phyloP scores from a whole-genome alignment of 2,113 vertebrate species.

The Solea solea region DNA sequence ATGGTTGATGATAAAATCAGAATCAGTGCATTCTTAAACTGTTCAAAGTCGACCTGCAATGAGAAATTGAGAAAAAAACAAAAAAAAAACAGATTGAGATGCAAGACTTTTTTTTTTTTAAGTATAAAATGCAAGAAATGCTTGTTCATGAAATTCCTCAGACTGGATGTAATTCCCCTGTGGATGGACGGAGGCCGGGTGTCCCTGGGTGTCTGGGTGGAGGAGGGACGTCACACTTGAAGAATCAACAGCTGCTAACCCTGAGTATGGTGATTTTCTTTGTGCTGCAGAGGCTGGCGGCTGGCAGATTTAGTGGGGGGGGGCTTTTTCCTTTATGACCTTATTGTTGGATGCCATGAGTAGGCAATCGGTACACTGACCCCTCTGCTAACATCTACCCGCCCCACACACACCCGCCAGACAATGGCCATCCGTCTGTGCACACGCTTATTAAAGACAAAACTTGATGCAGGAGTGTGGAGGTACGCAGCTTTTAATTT shows the following conservation, averaged over 20 bases:
- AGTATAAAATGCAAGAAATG: slow-evolving; percentile 11
- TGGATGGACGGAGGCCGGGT: slow-evolving; percentile 30
- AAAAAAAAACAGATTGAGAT: neutral
- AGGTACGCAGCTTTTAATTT: neutral
- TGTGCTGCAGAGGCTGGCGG: slow-evolving; percentile 56
- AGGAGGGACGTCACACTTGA: slow-evolving; percentile 53
- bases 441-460: slow-evolving; percentile 42
- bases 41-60: slow-evolving; percentile 91
- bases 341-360: slow-evolving; percentile 49
- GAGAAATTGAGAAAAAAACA: neutral
- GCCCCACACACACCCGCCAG: slow-evolving; percentile 15
- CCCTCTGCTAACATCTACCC: slow-evolving; percentile 26
- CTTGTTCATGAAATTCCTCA: slow-evolving; percentile 49
- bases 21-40: slow-evolving; percentile 95
- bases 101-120: neutral
- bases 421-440: slow-evolving; percentile 49
- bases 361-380: slow-evolving; percentile 34
- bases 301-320: slow-evolving; percentile 31
- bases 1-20: slow-evolving; percentile 84
- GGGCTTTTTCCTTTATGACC: slow-evolving; percentile 19
- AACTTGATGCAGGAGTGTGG: slow-evolving; percentile 11
- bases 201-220: slow-evolving; percentile 55
- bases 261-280: slow-evolving; percentile 75
- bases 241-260: slow-evolving; percentile 80
- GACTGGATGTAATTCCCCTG: slow-evolving; percentile 28